Percentiles rank a stretch among this genome's conserved stretches.
These are phyloP conservation scores for Piprites chloris DNA, from an alignment of 2,113 vertebrate species.

Conservation along the genomic window DNA sequence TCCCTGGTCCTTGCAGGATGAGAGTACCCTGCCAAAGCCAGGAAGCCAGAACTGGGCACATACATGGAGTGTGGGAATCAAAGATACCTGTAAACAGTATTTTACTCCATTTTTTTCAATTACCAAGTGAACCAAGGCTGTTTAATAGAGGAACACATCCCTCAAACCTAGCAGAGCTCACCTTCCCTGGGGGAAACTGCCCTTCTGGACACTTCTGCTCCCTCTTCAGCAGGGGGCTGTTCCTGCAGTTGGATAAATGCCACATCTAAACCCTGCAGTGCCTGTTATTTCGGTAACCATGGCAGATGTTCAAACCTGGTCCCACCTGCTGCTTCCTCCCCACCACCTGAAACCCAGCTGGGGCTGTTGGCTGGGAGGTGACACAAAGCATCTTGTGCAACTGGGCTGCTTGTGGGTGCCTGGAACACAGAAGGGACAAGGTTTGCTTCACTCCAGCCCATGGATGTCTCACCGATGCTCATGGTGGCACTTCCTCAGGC, in stretches of 20 bases:
- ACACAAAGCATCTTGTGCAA: background rate
- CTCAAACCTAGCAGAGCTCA: background rate
- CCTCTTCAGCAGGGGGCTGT: background rate
- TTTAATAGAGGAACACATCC: background rate
- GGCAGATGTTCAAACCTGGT: background rate
- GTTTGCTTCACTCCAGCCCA: background rate
- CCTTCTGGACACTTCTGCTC: background rate
- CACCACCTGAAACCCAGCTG: accelerated
- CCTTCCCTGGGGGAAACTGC: background rate
- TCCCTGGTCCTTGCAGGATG: background rate
- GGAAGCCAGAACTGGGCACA: accelerated
- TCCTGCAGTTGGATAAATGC: background rate
- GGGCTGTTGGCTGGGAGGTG: background rate
- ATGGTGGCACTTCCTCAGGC: background rate
- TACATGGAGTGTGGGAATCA: background rate
- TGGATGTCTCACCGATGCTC: background rate
- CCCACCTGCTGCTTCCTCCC: background rate
- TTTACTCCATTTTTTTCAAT: background rate
- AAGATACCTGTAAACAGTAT: background rate
- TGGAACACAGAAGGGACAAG: background rate
- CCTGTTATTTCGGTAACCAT: accelerated
- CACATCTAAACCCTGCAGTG: accelerated
- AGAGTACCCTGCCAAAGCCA: background rate
- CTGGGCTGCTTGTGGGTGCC: background rate
- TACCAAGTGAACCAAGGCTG: background rate